Evolutionary conservation across 1,140 invertebrate species (phyloP), one percentile per base, ranked within the genome.

Genomic region (Zaprionus kolodkinae): DNA sequence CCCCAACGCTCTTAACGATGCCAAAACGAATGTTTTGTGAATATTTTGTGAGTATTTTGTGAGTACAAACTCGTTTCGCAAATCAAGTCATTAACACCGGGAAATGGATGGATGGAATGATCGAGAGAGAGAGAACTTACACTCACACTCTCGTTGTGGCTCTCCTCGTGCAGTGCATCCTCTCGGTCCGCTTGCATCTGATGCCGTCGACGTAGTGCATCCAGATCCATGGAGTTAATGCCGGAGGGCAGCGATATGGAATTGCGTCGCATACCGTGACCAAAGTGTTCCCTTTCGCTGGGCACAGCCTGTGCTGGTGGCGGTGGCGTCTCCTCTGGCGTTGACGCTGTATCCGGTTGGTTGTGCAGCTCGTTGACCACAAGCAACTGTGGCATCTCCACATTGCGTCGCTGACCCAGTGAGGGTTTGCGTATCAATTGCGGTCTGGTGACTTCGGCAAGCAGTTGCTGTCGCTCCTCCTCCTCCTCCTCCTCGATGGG

Each of bases 161-260:
- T 78, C 48, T 91, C 91, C 66, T 92, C 91, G n/a, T 76, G 72
- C 10, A 92, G 71, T 2, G 88, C 70, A 40, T 92, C 91, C 57
- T 92, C 87, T 1, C 21, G 1, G 21, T 21, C 21, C 21, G 83
- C 72, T 45, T 91, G 91, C 91, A 92, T 86, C 67, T 92, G 91
- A 43, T 92, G 90, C 15, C 86, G 76, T 25, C 88, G 60, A 10
- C 91, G 75, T 40, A 92, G 17, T 5, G 85, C 82, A 59, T 92
- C 91, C 65, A 92, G 40, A 11, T 92, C 91, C 45, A 92, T 45
- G 13, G 86, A 78, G 62, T 92, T 91, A 1, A 92, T 90, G 38
- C 91, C 91, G 76, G 81, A 81, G 9, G 91, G 91, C 82, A 92
- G 40, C 3, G 91, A 92, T 27, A 92, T 92, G 1, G 91, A 92